phyloP scores from a whole-genome alignment of 2,113 vertebrate genomes.

The Sakesphorus luctuosus region DNA sequence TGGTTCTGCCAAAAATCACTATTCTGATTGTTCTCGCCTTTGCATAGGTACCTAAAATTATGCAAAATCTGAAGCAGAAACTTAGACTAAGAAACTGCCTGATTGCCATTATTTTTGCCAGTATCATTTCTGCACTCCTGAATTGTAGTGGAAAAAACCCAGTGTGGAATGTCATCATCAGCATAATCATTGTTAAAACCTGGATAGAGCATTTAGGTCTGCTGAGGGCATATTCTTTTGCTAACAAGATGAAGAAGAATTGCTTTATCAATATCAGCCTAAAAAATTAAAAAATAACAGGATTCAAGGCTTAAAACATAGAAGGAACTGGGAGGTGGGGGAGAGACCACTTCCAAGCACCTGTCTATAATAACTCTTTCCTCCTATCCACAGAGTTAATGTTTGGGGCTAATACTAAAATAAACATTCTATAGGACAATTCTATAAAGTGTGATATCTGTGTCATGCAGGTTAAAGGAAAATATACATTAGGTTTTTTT shows the following conservation, averaged over 20 bases:
- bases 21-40: background rate
- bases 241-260: background rate
- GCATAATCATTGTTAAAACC: background rate
- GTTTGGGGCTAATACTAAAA: background rate
- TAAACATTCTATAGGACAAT: background rate
- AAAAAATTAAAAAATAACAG: background rate
- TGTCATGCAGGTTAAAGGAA: background rate
- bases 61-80: background rate
- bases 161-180: background rate
- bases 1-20: background rate
- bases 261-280: background rate
- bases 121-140: background rate
- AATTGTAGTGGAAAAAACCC: background rate
- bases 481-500: background rate
- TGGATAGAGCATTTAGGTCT: background rate
- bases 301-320: background rate
- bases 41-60: background rate
- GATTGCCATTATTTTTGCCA: background rate
- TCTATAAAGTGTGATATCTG: background rate
- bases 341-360: background rate
- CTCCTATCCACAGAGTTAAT: background rate
- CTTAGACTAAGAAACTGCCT: background rate
- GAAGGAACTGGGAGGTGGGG: accelerated
- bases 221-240: background rate
- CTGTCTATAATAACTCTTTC: background rate